These are phyloP conservation scores for Drosophila limbata DNA, from an alignment of 2,888 invertebrate species.

Conservation along the genomic window DNA sequence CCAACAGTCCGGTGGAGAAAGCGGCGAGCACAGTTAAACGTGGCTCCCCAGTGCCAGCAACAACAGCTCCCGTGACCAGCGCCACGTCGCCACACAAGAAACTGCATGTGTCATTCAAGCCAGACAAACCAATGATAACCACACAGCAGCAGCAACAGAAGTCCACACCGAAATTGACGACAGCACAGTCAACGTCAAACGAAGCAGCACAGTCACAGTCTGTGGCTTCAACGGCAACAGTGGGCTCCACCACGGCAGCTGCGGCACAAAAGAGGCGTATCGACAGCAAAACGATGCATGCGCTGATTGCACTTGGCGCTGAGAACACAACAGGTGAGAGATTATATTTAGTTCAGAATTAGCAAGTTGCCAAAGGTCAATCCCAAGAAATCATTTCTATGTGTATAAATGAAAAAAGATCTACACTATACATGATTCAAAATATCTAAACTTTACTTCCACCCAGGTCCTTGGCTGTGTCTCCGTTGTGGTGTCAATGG, in stretches of 20 bases:
- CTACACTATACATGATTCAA: not conserved
- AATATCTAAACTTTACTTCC: not conserved
- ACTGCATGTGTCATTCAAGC: slow-evolving; percentile 66
- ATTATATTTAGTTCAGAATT: not conserved
- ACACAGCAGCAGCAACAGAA: slow-evolving; percentile 55
- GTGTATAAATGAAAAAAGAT: not conserved
- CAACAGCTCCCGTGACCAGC: slow-evolving; percentile 22
- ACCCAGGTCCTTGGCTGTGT: slow-evolving; percentile 91
- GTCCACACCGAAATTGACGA: slow-evolving; percentile 26
- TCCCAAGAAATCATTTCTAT: not conserved
- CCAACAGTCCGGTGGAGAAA: slow-evolving; percentile 85
- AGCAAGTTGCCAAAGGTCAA: not conserved
- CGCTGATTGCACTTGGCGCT: slow-evolving; percentile 87
- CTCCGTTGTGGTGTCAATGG: slow-evolving; percentile 90
- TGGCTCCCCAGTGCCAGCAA: slow-evolving; percentile 35
- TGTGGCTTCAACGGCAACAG: slow-evolving; percentile 29
- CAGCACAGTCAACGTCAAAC: slow-evolving; percentile 26
- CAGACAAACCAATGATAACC: slow-evolving; percentile 63
- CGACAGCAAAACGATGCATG: slow-evolving; percentile 88
- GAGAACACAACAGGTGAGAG: slow-evolving; percentile 87
- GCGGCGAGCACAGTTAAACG: slow-evolving; percentile 42
- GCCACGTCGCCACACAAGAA: slow-evolving; percentile 66
- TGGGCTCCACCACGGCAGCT: slow-evolving; percentile 23
- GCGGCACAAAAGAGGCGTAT: slow-evolving; percentile 86
- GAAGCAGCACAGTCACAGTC: slow-evolving; percentile 25